phyloP scores from a whole-genome alignment of 1,140 invertebrate genomes.

The Drosophila quadrilineata region DNA sequence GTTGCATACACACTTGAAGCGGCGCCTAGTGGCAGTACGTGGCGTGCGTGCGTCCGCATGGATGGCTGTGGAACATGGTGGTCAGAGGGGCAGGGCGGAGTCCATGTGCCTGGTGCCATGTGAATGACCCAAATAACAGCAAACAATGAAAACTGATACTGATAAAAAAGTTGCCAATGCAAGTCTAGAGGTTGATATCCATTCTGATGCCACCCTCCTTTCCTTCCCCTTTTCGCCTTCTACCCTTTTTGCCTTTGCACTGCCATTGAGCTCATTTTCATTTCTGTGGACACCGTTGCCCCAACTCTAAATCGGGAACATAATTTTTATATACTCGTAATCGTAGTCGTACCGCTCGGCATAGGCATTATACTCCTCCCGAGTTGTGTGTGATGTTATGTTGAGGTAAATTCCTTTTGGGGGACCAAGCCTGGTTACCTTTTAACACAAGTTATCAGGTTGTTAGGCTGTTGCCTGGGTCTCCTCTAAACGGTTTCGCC shows the following conservation, averaged over 20 bases:
- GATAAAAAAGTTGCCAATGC: conserved; percentile 53
- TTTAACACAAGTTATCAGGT: conserved; percentile 15
- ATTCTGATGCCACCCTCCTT: not conserved
- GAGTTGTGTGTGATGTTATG: conserved; percentile 79
- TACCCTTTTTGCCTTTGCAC: not conserved
- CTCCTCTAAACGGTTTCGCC: not conserved
- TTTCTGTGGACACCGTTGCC: conserved; percentile 18
- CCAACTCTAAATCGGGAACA: conserved; percentile 36
- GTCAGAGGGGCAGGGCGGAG: no score
- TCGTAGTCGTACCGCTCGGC: conserved; percentile 3
- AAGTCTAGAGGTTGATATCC: conserved; percentile 11
- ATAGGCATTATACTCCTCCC: conserved; percentile 9
- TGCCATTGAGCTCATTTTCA: conserved; percentile 80
- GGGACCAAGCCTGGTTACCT: conserved; percentile 35
- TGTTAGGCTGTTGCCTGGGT: conserved; percentile 51
- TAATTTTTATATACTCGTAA: conserved; percentile 37
- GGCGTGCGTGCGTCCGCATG: conserved; percentile 42
- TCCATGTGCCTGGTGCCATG: conserved; percentile 74
- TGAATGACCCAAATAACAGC: conserved; percentile 81
- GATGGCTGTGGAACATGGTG: conserved; percentile 40
- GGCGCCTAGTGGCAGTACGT: no score
- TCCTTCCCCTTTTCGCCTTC: not conserved
- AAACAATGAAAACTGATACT: conserved; percentile 52
- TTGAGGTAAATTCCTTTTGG: conserved; percentile 70
- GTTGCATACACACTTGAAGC: not conserved